Percentiles rank a stretch among this genome's conserved stretches.
These are phyloP conservation scores for Luscinia megarhynchos DNA, from an alignment of 2,797 vertebrate species.

Conservation along the genomic window DNA sequence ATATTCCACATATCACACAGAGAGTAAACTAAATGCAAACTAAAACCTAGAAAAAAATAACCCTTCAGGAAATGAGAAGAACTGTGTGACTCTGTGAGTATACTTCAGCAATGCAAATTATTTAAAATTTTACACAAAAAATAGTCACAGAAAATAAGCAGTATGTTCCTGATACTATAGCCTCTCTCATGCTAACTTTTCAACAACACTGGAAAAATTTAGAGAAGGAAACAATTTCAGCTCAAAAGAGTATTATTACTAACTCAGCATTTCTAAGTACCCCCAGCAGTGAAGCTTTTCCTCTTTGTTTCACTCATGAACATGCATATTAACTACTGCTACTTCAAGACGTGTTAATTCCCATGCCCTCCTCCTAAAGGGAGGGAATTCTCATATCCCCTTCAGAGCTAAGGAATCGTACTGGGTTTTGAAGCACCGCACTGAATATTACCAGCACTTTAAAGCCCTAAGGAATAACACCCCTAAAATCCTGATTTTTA, in stretches of 20 bases:
- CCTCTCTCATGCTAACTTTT: neutral
- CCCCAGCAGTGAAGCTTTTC: neutral
- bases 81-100: neutral
- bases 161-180: rapidly evolving
- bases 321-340: neutral
- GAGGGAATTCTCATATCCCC: neutral
- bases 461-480: neutral
- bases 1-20: neutral
- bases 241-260: neutral
- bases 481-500: neutral
- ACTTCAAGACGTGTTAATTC: neutral
- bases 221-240: neutral
- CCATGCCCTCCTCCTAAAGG: neutral
- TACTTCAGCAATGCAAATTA: neutral
- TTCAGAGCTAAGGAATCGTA: neutral
- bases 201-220: neutral
- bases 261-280: neutral
- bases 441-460: neutral
- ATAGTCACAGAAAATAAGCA: neutral
- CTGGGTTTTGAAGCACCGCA: neutral
- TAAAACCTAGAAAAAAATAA: neutral
- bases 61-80: neutral
- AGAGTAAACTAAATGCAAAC: neutral
- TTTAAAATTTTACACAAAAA: neutral
- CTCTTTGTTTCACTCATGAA: neutral